Evolutionary conservation across 2,113 vertebrate species (phyloP), one percentile per base, ranked within the genome.

Genomic region (Mola mola): DNA sequence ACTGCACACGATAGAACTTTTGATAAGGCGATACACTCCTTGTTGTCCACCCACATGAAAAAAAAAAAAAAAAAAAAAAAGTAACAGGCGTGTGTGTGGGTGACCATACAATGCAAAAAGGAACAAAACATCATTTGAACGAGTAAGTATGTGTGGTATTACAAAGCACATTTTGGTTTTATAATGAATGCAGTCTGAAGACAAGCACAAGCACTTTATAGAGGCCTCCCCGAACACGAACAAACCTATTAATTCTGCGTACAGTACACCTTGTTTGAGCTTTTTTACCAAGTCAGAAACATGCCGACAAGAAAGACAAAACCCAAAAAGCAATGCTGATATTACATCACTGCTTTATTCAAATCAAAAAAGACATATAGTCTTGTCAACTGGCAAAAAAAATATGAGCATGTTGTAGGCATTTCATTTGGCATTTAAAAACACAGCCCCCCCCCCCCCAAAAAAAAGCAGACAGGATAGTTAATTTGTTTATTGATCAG

Each of bases 401-500:
- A 34, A 57, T 17, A 36, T 9, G 12, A 4, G 50, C 11, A 6
- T 51, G 28, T 40, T 69, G 34, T 68, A 31, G 29, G 59, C 34
- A 56, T 34, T 56, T 79, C 17, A 77, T 78, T 78, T 78, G 59
- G 64, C 37, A 78, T 78, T 75, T 16, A 72, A 58, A 82, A 70
- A n/a, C n/a, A n/a, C n/a, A n/a, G n/a, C n/a, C n/a, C 31, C 4
- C 26, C 26, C 26, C 26, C 26, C 26, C 26, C 26, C 31, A 59
- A 13, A 60, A 51, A 46, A 21, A 66, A 62, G 56, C 31, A 40
- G 37, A 33, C 12, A 28, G 21, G 46, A 68, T 21, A 74, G 67
- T 73, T 65, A 37, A 82, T 86, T 84, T 84, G 81, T 76, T 76
- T 87, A 79, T 87, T 81, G 82, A 86, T 85, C 49, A 53, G 51